These are phyloP conservation scores for Dicaeum eximium DNA, from an alignment of 2,113 vertebrate species.

Conservation along the genomic window DNA sequence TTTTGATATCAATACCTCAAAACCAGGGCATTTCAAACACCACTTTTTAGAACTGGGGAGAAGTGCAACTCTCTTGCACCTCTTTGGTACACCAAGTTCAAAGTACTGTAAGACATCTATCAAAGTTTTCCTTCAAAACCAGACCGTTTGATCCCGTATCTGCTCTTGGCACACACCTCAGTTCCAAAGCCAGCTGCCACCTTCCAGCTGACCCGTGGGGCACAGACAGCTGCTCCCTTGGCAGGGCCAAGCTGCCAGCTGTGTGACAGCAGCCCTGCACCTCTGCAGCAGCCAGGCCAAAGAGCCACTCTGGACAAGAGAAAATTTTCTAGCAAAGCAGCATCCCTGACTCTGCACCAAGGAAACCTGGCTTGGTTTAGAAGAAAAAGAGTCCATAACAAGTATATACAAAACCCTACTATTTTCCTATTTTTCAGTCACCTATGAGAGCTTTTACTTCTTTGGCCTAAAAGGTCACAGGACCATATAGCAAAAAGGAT, in stretches of 20 bases:
- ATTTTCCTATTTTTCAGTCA: neutral
- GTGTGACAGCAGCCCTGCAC: neutral
- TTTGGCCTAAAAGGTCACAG: neutral
- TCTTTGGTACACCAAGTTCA: neutral
- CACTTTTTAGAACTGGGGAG: neutral
- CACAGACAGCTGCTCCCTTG: neutral
- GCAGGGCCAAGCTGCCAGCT: neutral
- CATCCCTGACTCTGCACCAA: too few relatives aligned
- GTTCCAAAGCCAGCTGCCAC: neutral
- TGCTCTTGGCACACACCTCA: neutral
- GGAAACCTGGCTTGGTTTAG: neutral
- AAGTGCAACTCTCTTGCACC: neutral
- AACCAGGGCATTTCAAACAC: neutral
- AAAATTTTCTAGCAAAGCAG: neutral
- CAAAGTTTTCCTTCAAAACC: neutral
- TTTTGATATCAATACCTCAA: neutral
- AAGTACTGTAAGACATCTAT: neutral
- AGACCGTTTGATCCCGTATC: rapidly evolving
- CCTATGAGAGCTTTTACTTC: neutral
- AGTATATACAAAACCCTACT: rapidly evolving
- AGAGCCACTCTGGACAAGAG: neutral
- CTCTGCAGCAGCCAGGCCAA: neutral
- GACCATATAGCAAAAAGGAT: neutral
- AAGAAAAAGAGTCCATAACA: neutral
- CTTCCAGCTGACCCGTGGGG: rapidly evolving